Evolutionary conservation across 2,888 invertebrate genomes (phyloP).

Genomic region (Phorcus lineatus): DNA sequence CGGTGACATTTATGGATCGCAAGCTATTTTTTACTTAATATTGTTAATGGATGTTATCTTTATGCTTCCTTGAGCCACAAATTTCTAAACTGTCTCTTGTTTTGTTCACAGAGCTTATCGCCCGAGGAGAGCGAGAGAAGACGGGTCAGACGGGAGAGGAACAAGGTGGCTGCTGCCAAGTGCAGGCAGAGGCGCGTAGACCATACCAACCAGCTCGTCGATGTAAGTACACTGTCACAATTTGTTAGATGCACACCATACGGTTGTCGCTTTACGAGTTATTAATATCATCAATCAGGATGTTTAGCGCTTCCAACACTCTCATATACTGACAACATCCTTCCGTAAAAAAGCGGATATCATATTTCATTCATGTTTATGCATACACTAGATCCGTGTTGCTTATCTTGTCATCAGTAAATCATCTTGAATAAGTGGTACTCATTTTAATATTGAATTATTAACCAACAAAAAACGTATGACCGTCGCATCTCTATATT

Average conservation of each 20-base stretch:
- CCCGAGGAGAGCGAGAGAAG: slow-evolving; percentile 96
- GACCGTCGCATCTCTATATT: no score
- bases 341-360: neutral
- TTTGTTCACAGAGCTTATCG: slow-evolving; percentile 71
- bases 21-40: no score
- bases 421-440: neutral
- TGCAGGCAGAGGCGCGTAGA: slow-evolving; percentile 97
- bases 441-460: neutral
- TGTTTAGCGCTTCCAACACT: no score
- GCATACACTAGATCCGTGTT: no score
- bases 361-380: neutral
- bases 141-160: slow-evolving; percentile 90
- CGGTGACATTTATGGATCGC: no score
- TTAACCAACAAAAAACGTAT: no score
- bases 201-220: slow-evolving; percentile 92
- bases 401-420: no score
- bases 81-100: neutral
- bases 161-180: slow-evolving; percentile 97
- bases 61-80: no score
- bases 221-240: slow-evolving; percentile 77
- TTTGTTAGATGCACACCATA: neutral
- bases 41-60: no score
- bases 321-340: neutral
- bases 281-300: neutral
- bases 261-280: neutral